Evolutionary conservation across 2,113 vertebrate genomes (phyloP).

Genomic region (Osmerus mordax): DNA sequence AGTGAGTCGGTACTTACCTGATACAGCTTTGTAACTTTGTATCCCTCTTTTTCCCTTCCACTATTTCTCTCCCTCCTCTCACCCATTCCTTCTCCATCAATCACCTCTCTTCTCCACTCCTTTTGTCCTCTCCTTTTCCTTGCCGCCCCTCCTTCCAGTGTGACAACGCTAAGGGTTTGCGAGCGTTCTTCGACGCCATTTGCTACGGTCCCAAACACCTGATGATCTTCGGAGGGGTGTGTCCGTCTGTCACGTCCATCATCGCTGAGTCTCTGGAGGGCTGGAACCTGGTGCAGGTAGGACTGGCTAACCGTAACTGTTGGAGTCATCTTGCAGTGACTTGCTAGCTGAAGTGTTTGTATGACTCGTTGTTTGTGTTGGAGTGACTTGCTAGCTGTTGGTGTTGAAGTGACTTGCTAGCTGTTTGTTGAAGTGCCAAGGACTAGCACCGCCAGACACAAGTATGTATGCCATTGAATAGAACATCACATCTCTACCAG

Average conservation of each 20-base stretch:
- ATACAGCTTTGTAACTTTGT: no score
- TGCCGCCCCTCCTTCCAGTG: slow-evolving; percentile 72
- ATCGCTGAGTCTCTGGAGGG: slow-evolving; percentile 96
- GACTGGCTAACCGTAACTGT: slow-evolving; percentile 27
- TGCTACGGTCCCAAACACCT: slow-evolving; percentile 97
- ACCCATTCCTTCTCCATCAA: not conserved
- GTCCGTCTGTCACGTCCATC: slow-evolving; percentile 96
- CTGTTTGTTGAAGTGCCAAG: not conserved
- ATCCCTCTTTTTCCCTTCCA: not conserved
- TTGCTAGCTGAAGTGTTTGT: not conserved
- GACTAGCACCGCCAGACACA: no score
- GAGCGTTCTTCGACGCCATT: slow-evolving; percentile 99
- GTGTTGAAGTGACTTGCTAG: not conserved
- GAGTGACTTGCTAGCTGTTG: slow-evolving; percentile 69
- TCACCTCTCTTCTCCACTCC: not conserved
- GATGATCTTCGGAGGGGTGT: slow-evolving; percentile 99
- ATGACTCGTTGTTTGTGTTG: slow-evolving; percentile 63
- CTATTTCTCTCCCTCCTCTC: not conserved
- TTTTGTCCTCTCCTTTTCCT: not conserved
- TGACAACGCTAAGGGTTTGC: slow-evolving; percentile 96
- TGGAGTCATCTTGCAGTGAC: not conserved
- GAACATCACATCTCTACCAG: no score
- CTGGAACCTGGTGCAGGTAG: slow-evolving; percentile 99
- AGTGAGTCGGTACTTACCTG: no score
- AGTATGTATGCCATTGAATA: no score